Conservation (phyloP, 2,797 vertebrate genomes). For the Novumbra hubbsi region DNA sequence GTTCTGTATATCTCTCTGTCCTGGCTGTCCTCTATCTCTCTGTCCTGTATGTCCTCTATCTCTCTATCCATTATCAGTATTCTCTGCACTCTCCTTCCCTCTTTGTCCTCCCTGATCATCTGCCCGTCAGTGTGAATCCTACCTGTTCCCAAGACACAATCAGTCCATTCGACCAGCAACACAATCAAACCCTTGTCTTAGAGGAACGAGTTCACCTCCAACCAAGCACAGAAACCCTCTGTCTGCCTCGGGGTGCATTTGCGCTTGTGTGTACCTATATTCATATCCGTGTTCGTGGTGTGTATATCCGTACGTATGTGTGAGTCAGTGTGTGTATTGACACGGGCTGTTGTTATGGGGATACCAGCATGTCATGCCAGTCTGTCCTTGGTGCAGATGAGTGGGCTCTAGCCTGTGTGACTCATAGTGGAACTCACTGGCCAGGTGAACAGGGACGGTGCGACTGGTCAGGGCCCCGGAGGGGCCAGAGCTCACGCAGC, state of each 20-base stretch:
- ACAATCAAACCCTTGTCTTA: constrained; percentile 44
- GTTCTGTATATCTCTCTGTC: too few species aligned
- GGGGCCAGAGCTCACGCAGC: constrained; percentile 81
- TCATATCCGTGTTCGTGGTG: too few species aligned
- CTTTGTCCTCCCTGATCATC: neutral
- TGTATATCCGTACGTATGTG: too few species aligned
- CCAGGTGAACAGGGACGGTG: constrained; percentile 78
- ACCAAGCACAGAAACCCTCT: constrained; percentile 37
- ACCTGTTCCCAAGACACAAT: neutral
- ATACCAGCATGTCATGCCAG: neutral
- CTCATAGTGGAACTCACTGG: constrained; percentile 78
- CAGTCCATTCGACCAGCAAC: constrained; percentile 7
- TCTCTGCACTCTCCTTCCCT: neutral
- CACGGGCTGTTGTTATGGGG: neutral
- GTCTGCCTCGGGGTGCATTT: neutral
- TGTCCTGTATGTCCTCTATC: neutral
- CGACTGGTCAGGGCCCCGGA: constrained; percentile 87
- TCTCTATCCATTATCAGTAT: constrained; percentile 5
- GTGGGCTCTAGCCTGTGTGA: neutral
- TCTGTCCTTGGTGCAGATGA: neutral
- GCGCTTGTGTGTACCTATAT: neutral
- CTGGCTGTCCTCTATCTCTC: neutral
- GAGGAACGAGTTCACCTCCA: constrained; percentile 42
- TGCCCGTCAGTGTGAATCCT: neutral
- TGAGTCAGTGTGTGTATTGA: too few species aligned